phyloP scores from a whole-genome alignment of 2,797 vertebrate species.

The Dicrostonyx torquatus region DNA sequence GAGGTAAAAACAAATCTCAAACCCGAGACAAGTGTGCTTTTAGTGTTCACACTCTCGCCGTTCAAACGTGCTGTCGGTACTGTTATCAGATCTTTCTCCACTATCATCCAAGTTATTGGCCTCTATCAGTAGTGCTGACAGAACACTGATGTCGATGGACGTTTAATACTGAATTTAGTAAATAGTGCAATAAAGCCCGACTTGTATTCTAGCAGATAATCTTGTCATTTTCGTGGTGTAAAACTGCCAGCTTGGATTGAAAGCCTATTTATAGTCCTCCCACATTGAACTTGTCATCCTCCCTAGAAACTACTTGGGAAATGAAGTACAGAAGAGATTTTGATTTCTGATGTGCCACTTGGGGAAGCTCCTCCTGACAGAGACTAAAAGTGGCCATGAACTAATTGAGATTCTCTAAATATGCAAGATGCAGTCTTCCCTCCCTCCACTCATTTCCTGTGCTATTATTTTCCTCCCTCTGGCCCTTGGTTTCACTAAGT shows the following conservation, averaged over 20 bases:
- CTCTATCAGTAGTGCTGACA: not conserved
- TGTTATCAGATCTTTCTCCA: not conserved
- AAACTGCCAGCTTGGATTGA: slow-evolving; percentile 33
- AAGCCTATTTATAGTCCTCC: slow-evolving; percentile 52
- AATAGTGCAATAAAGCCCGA: not conserved
- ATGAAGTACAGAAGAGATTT: slow-evolving; percentile 52
- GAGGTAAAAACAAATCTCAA: not conserved
- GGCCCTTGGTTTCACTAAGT: not conserved
- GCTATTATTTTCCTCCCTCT: slow-evolving; percentile 3
- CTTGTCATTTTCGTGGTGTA: slow-evolving; percentile 16
- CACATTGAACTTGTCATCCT: slow-evolving; percentile 61
- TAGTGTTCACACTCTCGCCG: not conserved
- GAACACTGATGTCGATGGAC: not conserved
- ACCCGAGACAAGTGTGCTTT: not conserved
- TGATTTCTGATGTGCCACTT: slow-evolving; percentile 51
- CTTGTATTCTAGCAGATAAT: not conserved
- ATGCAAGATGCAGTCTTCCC: not conserved
- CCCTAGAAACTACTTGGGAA: slow-evolving; percentile 46
- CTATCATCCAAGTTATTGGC: not conserved
- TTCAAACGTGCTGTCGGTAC: not conserved
- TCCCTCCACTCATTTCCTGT: slow-evolving; percentile 19
- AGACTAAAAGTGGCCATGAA: not conserved
- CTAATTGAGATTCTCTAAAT: slow-evolving; percentile 38
- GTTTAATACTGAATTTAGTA: not conserved
- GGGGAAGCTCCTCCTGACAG: not conserved